Conservation (phyloP, 2,113 vertebrate species). For the Bos javanicus region DNA sequence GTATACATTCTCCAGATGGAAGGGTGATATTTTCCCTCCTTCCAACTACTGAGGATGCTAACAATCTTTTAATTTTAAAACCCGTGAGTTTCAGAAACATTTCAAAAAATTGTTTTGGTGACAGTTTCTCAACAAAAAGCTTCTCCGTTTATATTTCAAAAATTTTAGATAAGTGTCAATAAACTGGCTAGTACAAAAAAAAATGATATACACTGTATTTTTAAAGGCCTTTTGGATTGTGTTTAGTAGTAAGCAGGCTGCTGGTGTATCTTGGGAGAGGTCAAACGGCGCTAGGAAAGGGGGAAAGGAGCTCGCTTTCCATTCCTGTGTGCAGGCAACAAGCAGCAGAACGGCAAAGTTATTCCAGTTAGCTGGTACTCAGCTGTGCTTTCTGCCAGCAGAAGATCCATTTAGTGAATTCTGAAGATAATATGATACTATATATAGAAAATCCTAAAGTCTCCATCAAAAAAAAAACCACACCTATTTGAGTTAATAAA, state of each 20-base stretch:
- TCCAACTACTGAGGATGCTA: constrained; percentile 48
- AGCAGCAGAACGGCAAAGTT: constrained; percentile 93
- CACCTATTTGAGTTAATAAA: neutral
- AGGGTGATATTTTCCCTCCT: constrained; percentile 34
- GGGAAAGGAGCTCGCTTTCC: constrained; percentile 87
- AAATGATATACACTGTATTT: constrained; percentile 60
- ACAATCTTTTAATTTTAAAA: constrained; percentile 49
- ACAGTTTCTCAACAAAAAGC: constrained; percentile 72
- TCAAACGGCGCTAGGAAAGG: constrained; percentile 89
- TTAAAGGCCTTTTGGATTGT: constrained; percentile 78
- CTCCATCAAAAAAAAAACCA: neutral
- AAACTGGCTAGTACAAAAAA: constrained; percentile 75
- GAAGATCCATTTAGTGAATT: too few species aligned
- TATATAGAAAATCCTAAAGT: neutral
- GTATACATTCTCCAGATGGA: constrained; percentile 34
- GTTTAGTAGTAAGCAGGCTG: constrained; percentile 90
- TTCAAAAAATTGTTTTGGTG: constrained; percentile 69
- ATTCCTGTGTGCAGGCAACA: constrained; percentile 98
- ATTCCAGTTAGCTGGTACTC: constrained; percentile 90
- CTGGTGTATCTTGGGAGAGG: constrained; percentile 90
- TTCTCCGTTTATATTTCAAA: constrained; percentile 73
- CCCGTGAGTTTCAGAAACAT: constrained; percentile 65
- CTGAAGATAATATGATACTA: neutral
- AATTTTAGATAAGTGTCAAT: constrained; percentile 74
- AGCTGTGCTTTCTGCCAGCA: constrained; percentile 84